A percentile compares a stretch with the other conserved stretches of the same genome.
phyloP scores from a whole-genome alignment of 2,113 vertebrate species.

The Emydocephalus ijimae region DNA sequence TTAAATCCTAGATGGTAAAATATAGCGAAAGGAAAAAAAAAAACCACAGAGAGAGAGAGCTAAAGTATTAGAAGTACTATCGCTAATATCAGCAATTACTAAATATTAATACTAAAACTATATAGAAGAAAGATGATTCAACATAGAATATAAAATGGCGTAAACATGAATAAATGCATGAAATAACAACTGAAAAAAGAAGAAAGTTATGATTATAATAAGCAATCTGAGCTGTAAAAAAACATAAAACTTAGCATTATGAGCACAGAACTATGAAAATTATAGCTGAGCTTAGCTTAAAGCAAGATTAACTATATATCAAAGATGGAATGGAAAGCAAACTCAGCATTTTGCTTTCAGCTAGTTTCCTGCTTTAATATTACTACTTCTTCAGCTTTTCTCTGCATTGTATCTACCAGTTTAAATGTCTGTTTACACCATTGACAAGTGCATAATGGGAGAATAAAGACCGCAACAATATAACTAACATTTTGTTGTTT shows the following conservation, averaged over 20 bases:
- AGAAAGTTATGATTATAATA: neutral
- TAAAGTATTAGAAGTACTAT: neutral
- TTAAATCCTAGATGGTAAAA: too few species aligned
- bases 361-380: neutral
- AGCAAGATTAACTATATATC: neutral
- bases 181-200: neutral
- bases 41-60: neutral
- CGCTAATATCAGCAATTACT: neutral
- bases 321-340: neutral
- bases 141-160: neutral
- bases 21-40: too few species aligned
- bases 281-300: neutral
- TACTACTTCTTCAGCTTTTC: neutral
- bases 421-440: neutral
- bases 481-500: neutral
- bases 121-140: neutral
- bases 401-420: neutral
- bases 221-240: neutral
- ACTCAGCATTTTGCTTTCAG: neutral
- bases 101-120: neutral
- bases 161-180: neutral
- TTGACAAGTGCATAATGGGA: neutral
- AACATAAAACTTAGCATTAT: neutral
- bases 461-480: neutral
- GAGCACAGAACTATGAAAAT: neutral